Conservation (phyloP, 2,888 invertebrate genomes). For the Chrysolina haemoptera region DNA sequence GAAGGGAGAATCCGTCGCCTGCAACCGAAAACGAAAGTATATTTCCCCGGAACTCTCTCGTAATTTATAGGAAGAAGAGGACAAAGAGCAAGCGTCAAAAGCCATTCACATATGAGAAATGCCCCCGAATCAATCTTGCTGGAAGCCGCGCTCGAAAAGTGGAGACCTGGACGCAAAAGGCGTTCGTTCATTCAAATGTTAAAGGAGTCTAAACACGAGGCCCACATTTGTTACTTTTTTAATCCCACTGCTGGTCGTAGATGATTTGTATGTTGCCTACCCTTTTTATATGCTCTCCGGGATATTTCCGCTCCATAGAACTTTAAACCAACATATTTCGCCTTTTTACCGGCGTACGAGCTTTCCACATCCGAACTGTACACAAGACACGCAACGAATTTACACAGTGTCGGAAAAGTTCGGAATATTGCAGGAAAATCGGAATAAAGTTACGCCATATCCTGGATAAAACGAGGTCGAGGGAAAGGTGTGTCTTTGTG, state of each 20-base stretch:
- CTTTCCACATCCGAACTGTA: slow-evolving; percentile 41
- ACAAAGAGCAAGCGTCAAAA: slow-evolving; percentile 23
- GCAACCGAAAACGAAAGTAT: slow-evolving; percentile 21
- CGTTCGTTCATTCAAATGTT: slow-evolving; percentile 47
- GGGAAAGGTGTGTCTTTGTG: not conserved
- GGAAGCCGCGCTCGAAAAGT: slow-evolving; percentile 32
- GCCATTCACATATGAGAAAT: slow-evolving; percentile 22
- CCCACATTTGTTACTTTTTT: slow-evolving; percentile 62
- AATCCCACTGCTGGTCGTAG: slow-evolving; percentile 58
- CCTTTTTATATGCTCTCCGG: slow-evolving; percentile 61
- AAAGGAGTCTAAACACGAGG: slow-evolving; percentile 58
- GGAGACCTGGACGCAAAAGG: slow-evolving; percentile 35
- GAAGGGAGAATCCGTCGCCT: slow-evolving; percentile 4
- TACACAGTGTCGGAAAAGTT: slow-evolving; percentile 27
- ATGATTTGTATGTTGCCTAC: slow-evolving; percentile 63
- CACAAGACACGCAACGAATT: slow-evolving; percentile 44
- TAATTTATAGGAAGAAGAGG: slow-evolving; percentile 19
- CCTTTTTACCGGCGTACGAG: slow-evolving; percentile 46
- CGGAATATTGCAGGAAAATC: slow-evolving; percentile 19
- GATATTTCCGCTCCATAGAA: slow-evolving; percentile 62
- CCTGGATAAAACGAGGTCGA: slow-evolving; percentile 10
- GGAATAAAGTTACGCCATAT: slow-evolving; percentile 22
- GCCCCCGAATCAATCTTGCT: slow-evolving; percentile 32
- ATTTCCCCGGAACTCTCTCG: slow-evolving; percentile 13
- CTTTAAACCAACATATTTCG: slow-evolving; percentile 62